Evolutionary conservation across 2,113 vertebrate genomes (phyloP).

Genomic region (Cephalophus harveyi): DNA sequence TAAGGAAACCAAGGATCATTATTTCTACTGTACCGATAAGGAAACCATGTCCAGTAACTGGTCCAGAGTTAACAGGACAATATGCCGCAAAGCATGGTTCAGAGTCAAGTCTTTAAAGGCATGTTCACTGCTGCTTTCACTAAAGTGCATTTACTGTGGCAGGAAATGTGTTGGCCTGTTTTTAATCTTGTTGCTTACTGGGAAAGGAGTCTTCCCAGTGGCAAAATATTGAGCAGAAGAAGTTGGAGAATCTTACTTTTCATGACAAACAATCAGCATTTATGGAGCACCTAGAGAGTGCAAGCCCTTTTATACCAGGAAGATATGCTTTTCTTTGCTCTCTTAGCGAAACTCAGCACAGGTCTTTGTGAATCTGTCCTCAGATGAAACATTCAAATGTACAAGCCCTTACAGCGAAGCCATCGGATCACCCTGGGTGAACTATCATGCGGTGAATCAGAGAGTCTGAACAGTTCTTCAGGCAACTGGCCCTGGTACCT

Average conservation of each 20-base stretch:
- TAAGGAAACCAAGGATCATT: not conserved
- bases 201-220: not conserved
- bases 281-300: not conserved
- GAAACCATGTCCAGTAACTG: not conserved
- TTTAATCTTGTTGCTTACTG: not conserved
- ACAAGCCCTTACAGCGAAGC: not conserved
- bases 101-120: not conserved
- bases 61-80: not conserved
- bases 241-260: not conserved
- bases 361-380: not conserved
- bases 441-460: not conserved
- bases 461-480: not conserved
- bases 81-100: not conserved
- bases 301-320: not conserved
- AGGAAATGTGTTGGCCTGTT: not conserved
- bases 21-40: not conserved
- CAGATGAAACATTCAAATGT: not conserved
- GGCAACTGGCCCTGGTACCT: not conserved
- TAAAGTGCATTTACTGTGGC: not conserved
- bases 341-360: not conserved
- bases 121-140: not conserved
- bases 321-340: not conserved
- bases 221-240: not conserved
- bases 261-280: not conserved
- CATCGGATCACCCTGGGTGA: not conserved